These are phyloP conservation scores for Oscheius sp. DNA, from an alignment of 2,888 invertebrate genomes.

Conservation along the genomic window DNA sequence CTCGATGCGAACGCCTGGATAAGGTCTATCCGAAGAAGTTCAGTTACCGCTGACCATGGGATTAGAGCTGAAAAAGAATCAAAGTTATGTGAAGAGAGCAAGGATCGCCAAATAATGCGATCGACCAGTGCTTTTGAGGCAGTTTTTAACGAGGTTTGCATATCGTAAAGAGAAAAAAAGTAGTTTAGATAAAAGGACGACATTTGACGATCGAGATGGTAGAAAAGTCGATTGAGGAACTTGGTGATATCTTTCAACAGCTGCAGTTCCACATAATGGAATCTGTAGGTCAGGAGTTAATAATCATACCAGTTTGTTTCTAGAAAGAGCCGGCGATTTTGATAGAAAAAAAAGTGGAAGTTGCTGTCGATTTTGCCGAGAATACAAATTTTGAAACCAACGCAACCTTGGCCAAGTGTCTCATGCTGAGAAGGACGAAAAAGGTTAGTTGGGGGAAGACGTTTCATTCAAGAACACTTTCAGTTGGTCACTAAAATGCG, in stretches of 20 bases:
- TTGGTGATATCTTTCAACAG: conserved; percentile 7
- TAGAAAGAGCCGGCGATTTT: conserved; percentile 6
- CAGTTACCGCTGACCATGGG: not conserved
- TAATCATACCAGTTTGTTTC: not conserved
- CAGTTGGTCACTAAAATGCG: not conserved
- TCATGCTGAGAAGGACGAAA: too few relatives aligned
- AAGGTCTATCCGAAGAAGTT: not conserved
- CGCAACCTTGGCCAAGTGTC: too few relatives aligned
- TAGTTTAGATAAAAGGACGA: conserved; percentile 11
- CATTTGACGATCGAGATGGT: not conserved
- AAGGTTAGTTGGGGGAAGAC: too few relatives aligned
- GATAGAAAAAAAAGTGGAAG: conserved; percentile 3
- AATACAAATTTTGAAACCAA: too few relatives aligned
- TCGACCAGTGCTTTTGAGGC: conserved; percentile 6
- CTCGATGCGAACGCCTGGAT: conserved; percentile 1
- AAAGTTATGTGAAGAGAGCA: not conserved
- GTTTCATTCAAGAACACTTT: not conserved
- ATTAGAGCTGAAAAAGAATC: not conserved
- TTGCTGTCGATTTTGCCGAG: too few relatives aligned
- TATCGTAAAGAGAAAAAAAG: not conserved
- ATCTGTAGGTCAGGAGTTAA: not conserved
- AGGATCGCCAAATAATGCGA: not conserved
- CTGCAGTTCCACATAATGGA: conserved; percentile 1
- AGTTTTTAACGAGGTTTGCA: conserved; percentile 13
- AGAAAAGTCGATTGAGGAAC: conserved; percentile 19